Conservation (phyloP, 2,113 vertebrate species). For the Gymnarchus niloticus region DNA sequence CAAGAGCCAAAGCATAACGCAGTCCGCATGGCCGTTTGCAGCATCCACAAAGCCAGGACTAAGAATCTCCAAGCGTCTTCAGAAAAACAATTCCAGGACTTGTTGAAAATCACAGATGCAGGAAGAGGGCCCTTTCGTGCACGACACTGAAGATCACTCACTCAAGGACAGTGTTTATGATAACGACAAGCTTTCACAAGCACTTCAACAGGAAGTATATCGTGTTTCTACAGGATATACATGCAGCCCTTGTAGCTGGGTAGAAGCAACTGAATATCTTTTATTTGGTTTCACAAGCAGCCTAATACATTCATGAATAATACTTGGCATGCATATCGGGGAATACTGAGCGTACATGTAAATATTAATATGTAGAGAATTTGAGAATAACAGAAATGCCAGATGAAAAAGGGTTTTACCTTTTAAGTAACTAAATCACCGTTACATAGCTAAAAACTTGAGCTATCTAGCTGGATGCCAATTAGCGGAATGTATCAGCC, state of each 20-base stretch:
- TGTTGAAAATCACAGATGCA: constrained; percentile 12
- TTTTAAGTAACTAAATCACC: not conserved
- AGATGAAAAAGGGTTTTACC: not conserved
- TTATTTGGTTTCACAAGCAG: not conserved
- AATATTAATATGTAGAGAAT: too few species aligned
- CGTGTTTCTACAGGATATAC: not conserved
- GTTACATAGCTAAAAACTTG: not conserved
- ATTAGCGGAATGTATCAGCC: not conserved
- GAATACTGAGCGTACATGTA: too few species aligned
- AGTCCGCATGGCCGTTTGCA: not conserved
- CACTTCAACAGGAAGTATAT: not conserved
- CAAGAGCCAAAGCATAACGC: constrained; percentile 17
- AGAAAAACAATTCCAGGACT: constrained; percentile 12
- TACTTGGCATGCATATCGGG: not conserved
- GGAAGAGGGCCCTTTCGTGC: not conserved
- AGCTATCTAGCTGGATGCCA: too few species aligned
- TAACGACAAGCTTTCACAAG: not conserved
- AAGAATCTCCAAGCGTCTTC: constrained; percentile 11
- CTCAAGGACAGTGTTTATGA: not conserved
- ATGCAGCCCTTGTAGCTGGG: not conserved
- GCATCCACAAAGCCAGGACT: not conserved
- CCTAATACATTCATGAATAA: not conserved
- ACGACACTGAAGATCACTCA: not conserved
- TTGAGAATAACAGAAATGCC: not conserved
- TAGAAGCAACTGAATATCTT: not conserved